phyloP scores from a whole-genome alignment of 2,888 invertebrate species.

The Dione juno region DNA sequence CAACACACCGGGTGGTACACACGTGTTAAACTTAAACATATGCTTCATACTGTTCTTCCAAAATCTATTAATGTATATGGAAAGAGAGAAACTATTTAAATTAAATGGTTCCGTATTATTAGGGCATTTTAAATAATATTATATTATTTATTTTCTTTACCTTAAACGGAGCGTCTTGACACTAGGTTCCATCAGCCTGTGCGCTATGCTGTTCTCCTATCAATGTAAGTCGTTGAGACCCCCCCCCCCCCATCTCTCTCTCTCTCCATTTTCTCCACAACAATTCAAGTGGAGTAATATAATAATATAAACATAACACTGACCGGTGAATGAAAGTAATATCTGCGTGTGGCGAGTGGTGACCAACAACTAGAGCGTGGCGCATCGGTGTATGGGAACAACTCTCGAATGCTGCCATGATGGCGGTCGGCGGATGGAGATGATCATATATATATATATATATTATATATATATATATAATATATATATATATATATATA shows the following conservation, averaged over 20 bases:
- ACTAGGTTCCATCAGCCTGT: no score
- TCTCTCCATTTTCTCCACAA: neutral
- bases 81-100: neutral
- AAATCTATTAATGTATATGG: slow-evolving; percentile 29
- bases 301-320: slow-evolving; percentile 2
- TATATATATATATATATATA: no score
- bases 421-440: no score
- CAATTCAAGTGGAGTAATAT: neutral
- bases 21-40: slow-evolving; percentile 32
- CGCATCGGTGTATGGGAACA: slow-evolving; percentile 31
- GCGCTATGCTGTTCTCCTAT: no score
- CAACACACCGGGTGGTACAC: slow-evolving; percentile 32
- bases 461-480: slow-evolving; percentile 6
- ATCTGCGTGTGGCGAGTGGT: no score
- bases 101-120: slow-evolving; percentile 20
- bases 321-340: slow-evolving; percentile 25
- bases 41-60: neutral
- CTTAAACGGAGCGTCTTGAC: no score
- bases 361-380: slow-evolving; percentile 34
- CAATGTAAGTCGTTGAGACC: neutral
- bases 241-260: no score
- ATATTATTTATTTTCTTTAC: no score
- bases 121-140: neutral
- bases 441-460: neutral
- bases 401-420: slow-evolving; percentile 26